Base-by-base conservation (phyloP, 2,797 vertebrate species). In the Typhlichthys subterraneus region DNA sequence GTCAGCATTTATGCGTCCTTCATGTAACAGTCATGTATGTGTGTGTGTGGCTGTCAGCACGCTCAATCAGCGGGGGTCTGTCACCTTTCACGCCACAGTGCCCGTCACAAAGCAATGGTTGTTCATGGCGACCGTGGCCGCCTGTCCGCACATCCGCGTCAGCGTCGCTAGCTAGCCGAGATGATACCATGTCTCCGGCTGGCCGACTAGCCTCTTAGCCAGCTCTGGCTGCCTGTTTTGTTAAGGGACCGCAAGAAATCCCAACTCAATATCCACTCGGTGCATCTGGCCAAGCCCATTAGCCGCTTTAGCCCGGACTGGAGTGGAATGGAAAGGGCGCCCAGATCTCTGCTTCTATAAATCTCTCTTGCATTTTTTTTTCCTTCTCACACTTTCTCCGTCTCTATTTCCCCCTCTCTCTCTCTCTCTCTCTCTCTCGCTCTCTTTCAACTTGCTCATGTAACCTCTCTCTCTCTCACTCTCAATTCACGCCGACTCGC, bases 251-350 rank as follows among this genome's bases (percentile, higher is more conserved):
- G 67, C 60, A 67, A 76, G 71, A 89, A 83, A 79, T 92, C 90
- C 90, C 90, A 86, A 73, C 53, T 89, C 89, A 92, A 91, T 92
- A 91, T 91, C 85, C 85, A 88, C 87, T 87, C 84, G 72, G 85
- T 76, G 80, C 61, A 62, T 87, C 89, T 84, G 81, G 87, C 81
- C 84, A 77, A 85, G 84, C 80, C 87, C 85, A 87, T 91, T 89
- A 91, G 89, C 83, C 86, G 75, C 89, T 90, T 87, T 73, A 77
- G 77, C 81, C 75, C 31, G 70, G 78, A 75, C 33, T 9, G 33
- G 33, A 38, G 33, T 38, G 33, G 33, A 38, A 38, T 38, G 33
- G 33, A 38, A 38, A 38, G 33, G 33, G 33, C 33, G 33, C 33
- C 7, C 33, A 7, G 9, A 38, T 38, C 33, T 8, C 33, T 38